Base-by-base conservation (phyloP, 2,888 invertebrate genomes). In the Leptopterna dolabrata region DNA sequence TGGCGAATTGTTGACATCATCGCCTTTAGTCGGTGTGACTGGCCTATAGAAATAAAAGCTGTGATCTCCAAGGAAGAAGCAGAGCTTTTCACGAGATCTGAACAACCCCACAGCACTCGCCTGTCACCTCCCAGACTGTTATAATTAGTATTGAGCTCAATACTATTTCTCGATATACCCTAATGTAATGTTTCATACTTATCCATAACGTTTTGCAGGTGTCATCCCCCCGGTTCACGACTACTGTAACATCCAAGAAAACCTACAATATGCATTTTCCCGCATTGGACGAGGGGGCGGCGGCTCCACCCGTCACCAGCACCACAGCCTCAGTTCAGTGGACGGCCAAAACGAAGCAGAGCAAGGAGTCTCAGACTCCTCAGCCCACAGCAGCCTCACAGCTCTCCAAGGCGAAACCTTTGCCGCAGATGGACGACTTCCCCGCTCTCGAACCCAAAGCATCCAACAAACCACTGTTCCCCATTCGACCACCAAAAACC, bases 391-490 rank as follows among this genome's bases (percentile, higher is more conserved):
- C 63, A 27, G 76, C 81, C 0, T 47, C 81, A 0, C 87, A 87
- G 43, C 14, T 81, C 19, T 45, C 81, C 24, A 87, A 82, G 30
- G 43, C 55, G 7, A 88, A 71, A 47, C 83, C 88, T 0, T 80
- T 88, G 14, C 87, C 89, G 47, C 87, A 89, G 70, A 81, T 87
- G 84, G 91, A 92, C 55, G 91, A 92, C 85, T 91, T 92, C 89
- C 92, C 92, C 24, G 90, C 90, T 2, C 89, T 92, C 41, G 90
- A 90, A 76, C 86, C 88, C 13, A 87, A 87, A 41, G 43, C 73
- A 7, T 43, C 71, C 1, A 87, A 30, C 30, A 63, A 76, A 76
- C 87, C 78, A 19, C n/a, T 71, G n/a, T 36, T 73, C 19, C 71
- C 71, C 47, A 41, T 27, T 63, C 87, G 76, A 16, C 85, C 80